These are phyloP conservation scores for Spodoptera littoralis DNA, from an alignment of 2,888 invertebrate genomes.

Conservation along the genomic window DNA sequence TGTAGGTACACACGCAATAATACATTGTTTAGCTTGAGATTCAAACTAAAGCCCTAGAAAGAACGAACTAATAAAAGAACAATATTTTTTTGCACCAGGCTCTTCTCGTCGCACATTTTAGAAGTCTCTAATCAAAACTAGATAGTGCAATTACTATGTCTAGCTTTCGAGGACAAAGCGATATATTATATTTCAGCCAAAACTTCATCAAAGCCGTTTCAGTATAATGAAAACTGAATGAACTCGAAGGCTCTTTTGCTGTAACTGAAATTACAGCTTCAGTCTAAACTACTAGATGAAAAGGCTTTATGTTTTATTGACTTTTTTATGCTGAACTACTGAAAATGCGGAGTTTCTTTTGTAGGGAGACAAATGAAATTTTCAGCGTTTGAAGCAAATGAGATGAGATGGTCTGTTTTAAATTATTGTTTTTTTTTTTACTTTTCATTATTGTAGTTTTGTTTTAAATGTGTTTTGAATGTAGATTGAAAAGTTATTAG, in stretches of 20 bases:
- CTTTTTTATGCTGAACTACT: neutral
- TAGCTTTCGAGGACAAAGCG: conserved; percentile 21
- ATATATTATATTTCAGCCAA: conserved; percentile 23
- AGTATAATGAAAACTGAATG: conserved; percentile 45
- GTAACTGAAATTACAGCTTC: conserved; percentile 30
- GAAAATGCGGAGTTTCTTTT: conserved; percentile 4
- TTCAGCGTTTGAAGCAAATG: neutral
- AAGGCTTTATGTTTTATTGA: neutral
- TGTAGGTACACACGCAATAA: too few relatives aligned
- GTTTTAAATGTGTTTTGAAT: too few relatives aligned
- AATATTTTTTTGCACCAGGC: too few relatives aligned
- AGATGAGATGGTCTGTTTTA: conserved; percentile 4
- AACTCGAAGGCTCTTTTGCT: conserved; percentile 22
- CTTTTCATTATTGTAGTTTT: too few relatives aligned
- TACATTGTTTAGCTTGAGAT: too few relatives aligned
- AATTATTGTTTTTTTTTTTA: conserved; percentile 1
- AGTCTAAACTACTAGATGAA: conserved; percentile 8
- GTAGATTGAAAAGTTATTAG: too few relatives aligned
- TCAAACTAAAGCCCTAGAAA: too few relatives aligned
- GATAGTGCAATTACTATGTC: too few relatives aligned
- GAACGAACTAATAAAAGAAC: too few relatives aligned
- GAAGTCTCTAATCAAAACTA: too few relatives aligned
- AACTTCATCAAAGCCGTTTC: conserved; percentile 45
- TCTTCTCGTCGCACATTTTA: too few relatives aligned
- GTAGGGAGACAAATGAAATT: neutral